Evolutionary conservation across 2,797 vertebrate genomes (phyloP).

Genomic region (Sebastiscus tertius): DNA sequence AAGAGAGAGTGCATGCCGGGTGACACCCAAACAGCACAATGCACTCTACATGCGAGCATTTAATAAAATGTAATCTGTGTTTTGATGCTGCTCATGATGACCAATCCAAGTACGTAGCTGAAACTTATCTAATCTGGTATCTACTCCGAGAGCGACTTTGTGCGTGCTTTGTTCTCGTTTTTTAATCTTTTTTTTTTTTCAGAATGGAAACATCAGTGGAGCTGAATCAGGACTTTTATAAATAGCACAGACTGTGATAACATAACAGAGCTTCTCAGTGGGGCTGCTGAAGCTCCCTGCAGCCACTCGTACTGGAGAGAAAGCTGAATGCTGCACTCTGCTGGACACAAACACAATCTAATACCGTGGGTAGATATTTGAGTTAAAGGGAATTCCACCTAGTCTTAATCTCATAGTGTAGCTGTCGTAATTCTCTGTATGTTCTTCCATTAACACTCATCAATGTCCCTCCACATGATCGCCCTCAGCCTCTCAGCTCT

Average conservation of each 20-base stretch:
- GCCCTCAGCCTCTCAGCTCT: neutral
- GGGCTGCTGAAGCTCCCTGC: constrained; percentile 52
- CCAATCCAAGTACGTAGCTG: neutral
- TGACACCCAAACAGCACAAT: neutral
- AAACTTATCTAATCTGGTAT: neutral
- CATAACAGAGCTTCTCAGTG: constrained; percentile 53
- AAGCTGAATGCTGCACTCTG: constrained; percentile 70
- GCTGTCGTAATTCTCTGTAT: neutral
- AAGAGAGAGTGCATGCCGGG: neutral
- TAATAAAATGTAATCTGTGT: neutral
- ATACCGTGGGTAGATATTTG: fast-evolving
- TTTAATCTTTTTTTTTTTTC: constrained; percentile 6
- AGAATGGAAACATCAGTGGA: constrained; percentile 59
- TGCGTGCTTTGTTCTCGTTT: constrained; percentile 26
- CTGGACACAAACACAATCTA: constrained; percentile 41
- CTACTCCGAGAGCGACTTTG: constrained; percentile 22
- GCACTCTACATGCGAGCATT: neutral
- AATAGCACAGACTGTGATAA: constrained; percentile 73
- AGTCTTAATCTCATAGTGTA: neutral
- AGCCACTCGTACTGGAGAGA: constrained; percentile 10
- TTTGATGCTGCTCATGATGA: neutral
- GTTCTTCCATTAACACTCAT: neutral
- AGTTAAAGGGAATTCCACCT: neutral
- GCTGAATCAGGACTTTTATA: constrained; percentile 77
- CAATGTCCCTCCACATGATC: neutral